Percentiles rank a stretch among this genome's conserved stretches.
These are phyloP conservation scores for Pentamera pediparva DNA, from an alignment of 53 echinoderm and acorn worm genomes.

Conservation along the genomic window DNA sequence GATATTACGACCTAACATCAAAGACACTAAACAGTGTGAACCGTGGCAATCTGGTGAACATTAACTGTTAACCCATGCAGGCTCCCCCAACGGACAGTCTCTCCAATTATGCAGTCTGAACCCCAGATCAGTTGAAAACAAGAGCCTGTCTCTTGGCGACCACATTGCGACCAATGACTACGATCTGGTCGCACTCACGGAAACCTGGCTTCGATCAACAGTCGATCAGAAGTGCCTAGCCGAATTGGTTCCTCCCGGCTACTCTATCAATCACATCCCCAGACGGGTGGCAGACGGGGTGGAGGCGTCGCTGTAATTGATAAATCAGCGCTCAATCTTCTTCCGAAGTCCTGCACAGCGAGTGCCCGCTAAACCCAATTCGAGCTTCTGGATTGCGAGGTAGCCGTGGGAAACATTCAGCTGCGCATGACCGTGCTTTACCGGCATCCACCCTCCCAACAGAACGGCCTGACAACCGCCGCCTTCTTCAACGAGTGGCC, in stretches of 20 bases:
- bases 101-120: too few relatives aligned
- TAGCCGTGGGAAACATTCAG: slow-evolving; percentile 9
- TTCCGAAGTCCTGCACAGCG: not conserved
- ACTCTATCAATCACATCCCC: slow-evolving; percentile 8
- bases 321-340: slow-evolving; percentile 9
- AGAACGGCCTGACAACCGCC: slow-evolving; percentile 16
- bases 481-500: slow-evolving; percentile 33
- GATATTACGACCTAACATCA: too few relatives aligned
- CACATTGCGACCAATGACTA: slow-evolving; percentile 9
- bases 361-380: slow-evolving; percentile 3
- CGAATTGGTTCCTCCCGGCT: slow-evolving; percentile 18
- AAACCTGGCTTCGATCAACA: slow-evolving; percentile 19
- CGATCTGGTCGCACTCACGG: slow-evolving; percentile 12
- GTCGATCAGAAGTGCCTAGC: not conserved
- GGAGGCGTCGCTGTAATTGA: slow-evolving; percentile 19
- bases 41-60: too few relatives aligned
- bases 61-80: too few relatives aligned
- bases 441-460: slow-evolving; percentile 26
- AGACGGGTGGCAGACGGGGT: not conserved
- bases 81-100: too few relatives aligned
- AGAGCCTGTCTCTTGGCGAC: slow-evolving; percentile 12
- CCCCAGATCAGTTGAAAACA: too few relatives aligned
- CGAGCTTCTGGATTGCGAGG: slow-evolving; percentile 14
- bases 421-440: not conserved
- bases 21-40: too few relatives aligned